Conservation (phyloP, 2,113 vertebrate genomes). For the Psammodynastes pulverulentus region DNA sequence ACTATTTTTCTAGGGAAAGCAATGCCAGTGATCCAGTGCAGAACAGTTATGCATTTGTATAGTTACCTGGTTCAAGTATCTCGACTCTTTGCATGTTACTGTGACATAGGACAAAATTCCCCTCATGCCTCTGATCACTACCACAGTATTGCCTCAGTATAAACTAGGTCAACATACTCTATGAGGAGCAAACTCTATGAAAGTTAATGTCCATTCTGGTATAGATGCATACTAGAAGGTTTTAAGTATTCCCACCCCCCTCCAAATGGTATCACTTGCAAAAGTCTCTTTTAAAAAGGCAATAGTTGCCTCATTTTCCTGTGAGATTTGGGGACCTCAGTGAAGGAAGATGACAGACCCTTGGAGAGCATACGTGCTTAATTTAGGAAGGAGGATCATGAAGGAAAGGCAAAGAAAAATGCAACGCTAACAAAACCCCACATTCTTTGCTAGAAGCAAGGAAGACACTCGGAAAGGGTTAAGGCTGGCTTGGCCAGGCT, state of each 20-base stretch:
- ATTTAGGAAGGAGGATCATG: neutral
- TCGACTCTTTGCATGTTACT: too few species aligned
- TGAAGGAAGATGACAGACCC: neutral
- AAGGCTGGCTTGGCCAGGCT: constrained; percentile 65
- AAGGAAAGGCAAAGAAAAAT: neutral
- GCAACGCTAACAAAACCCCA: neutral
- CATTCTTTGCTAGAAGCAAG: neutral
- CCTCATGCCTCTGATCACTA: neutral
- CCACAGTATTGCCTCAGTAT: neutral
- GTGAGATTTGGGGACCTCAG: neutral
- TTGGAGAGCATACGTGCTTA: neutral
- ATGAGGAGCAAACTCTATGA: neutral
- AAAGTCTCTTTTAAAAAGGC: neutral
- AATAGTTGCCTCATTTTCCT: too few species aligned
- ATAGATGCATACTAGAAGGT: neutral
- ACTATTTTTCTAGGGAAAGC: neutral
- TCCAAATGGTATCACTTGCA: neutral
- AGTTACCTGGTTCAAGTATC: neutral
- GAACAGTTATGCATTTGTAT: neutral
- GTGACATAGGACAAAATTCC: neutral
- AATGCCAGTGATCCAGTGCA: neutral
- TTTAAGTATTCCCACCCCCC: accelerated
- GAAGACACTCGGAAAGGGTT: constrained; percentile 63
- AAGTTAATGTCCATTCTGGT: neutral
- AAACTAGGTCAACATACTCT: neutral